Percentiles rank a stretch among this genome's conserved stretches.
These are phyloP conservation scores for Pollenia griseotomentosa DNA, from an alignment of 2,888 invertebrate species.

Conservation along the genomic window DNA sequence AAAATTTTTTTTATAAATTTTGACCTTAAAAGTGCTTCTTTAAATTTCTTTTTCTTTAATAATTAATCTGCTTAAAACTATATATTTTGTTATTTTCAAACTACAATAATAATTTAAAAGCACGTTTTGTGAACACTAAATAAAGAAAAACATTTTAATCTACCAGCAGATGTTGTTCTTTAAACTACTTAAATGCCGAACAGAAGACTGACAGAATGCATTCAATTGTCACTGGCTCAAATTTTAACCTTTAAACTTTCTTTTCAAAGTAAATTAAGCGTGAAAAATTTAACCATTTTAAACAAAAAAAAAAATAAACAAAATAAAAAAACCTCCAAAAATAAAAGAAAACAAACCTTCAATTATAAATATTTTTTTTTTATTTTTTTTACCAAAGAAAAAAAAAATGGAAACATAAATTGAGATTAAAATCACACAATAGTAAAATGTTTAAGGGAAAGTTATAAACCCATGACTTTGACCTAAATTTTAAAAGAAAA, in stretches of 20 bases:
- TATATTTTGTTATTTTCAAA: too few relatives aligned
- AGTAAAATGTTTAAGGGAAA: slow-evolving; percentile 29
- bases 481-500: slow-evolving; percentile 30
- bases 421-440: not conserved
- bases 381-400: not conserved
- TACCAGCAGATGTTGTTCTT: slow-evolving; percentile 8
- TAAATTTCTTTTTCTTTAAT: too few relatives aligned
- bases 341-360: not conserved
- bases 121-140: not conserved
- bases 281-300: slow-evolving; percentile 1
- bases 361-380: slow-evolving; percentile 11
- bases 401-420: not conserved
- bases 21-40: too few relatives aligned
- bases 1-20: too few relatives aligned
- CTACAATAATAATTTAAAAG: too few relatives aligned
- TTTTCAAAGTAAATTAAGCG: slow-evolving; percentile 29
- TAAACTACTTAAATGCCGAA: not conserved
- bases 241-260: slow-evolving; percentile 25
- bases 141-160: not conserved
- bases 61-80: too few relatives aligned
- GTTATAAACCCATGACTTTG: slow-evolving; percentile 47
- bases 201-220: not conserved
- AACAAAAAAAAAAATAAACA: slow-evolving; percentile 1
- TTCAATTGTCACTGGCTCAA: not conserved
- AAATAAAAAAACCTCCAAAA: not conserved